These are phyloP conservation scores for Caenorhabditis imperialis DNA, from an alignment of 2,888 invertebrate genomes.

Conservation along the genomic window DNA sequence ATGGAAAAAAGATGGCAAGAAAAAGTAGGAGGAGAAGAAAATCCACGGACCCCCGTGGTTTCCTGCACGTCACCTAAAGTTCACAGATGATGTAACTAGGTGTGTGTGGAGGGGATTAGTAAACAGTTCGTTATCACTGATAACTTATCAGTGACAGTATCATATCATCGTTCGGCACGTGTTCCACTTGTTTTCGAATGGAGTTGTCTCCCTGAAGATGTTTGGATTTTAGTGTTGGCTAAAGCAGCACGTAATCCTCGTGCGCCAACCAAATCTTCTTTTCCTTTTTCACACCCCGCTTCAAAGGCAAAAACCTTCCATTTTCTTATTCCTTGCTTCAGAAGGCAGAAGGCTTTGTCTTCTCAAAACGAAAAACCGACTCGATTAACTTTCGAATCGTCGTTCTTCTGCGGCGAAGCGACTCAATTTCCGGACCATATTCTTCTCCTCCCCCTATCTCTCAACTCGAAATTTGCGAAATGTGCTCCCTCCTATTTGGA, in stretches of 20 bases:
- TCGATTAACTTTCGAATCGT: slow-evolving; percentile 42
- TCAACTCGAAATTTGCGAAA: slow-evolving; percentile 22
- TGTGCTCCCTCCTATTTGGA: slow-evolving; percentile 31
- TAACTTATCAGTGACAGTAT: no score
- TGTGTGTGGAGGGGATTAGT: no score
- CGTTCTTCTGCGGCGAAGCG: slow-evolving; percentile 20
- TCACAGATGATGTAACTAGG: no score
- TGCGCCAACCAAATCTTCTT: slow-evolving; percentile 12
- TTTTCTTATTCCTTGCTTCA: slow-evolving; percentile 1
- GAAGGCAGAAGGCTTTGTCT: slow-evolving; percentile 3
- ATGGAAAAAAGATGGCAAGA: not conserved
- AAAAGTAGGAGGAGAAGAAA: slow-evolving; percentile 2
- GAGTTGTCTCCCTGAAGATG: no score
- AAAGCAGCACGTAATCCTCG: no score
- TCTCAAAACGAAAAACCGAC: slow-evolving; percentile 7
- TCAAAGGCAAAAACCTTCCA: not conserved
- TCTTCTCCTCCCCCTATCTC: not conserved
- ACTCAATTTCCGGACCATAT: slow-evolving; percentile 2
- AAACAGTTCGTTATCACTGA: no score
- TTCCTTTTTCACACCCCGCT: not conserved
- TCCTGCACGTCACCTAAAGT: no score
- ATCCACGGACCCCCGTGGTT: no score
- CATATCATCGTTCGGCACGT: no score
- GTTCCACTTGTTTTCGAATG: no score
- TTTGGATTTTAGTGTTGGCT: no score